These are phyloP conservation scores for Botrylloides violaceus DNA, from an alignment of 23 tunicate species.

Conservation along the genomic window DNA sequence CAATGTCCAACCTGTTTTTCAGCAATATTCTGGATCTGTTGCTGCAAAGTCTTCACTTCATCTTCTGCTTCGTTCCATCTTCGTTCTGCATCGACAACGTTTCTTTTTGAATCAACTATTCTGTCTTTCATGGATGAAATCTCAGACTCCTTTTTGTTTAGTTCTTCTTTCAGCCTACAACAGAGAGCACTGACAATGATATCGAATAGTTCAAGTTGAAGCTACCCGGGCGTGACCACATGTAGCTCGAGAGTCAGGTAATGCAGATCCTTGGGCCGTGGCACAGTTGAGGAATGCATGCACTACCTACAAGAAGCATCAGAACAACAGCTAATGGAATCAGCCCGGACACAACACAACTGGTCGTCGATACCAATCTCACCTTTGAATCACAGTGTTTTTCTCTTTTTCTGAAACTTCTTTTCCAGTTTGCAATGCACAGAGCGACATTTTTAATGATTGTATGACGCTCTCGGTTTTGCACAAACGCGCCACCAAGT, in stretches of 20 bases:
- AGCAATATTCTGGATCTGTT: conserved; percentile 14
- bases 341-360: too few species aligned
- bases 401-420: conserved; percentile 64
- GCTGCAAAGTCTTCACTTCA: conserved; percentile 54
- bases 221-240: too few species aligned
- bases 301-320: too few species aligned
- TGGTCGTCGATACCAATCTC: too few species aligned
- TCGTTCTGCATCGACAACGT: conserved; percentile 27
- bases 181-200: too few species aligned
- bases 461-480: conserved; percentile 79
- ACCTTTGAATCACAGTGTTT: conserved; percentile 68
- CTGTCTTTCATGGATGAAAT: conserved; percentile 31
- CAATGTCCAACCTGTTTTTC: conserved; percentile 7
- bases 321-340: too few species aligned
- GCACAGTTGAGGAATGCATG: too few species aligned
- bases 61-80: conserved; percentile 82
- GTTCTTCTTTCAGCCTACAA: conserved; percentile 62
- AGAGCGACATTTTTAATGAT: conserved; percentile 52
- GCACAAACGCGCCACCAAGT: conserved; percentile 56
- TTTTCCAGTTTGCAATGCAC: conserved; percentile 41
- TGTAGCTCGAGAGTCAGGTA: too few species aligned
- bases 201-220: too few species aligned
- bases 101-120: conserved; percentile 25
- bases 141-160: conserved; percentile 30
- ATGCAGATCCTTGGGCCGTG: too few species aligned